A percentile compares a stretch with the other conserved stretches of the same genome.
phyloP scores from a whole-genome alignment of 2,888 invertebrate genomes.

The Zaprionus lineosus region DNA sequence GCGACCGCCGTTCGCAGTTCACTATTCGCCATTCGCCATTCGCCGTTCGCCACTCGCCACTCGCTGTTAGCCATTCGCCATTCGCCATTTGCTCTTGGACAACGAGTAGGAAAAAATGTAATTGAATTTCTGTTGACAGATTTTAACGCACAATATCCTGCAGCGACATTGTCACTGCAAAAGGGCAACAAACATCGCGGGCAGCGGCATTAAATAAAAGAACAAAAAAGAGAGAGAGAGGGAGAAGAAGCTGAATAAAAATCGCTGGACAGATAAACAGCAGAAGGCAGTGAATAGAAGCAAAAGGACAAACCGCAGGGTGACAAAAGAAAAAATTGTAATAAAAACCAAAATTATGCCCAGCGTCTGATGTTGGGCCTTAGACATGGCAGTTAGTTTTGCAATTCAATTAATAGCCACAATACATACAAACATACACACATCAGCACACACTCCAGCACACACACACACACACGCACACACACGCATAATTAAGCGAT shows the following conservation, averaged over 20 bases:
- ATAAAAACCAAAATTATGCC: neutral
- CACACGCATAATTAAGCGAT: conserved; percentile 46
- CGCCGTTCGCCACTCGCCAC: too few species aligned
- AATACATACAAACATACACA: neutral
- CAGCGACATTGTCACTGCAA: conserved; percentile 58
- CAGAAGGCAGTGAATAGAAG: neutral
- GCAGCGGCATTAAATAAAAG: conserved; percentile 8
- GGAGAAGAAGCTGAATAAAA: conserved; percentile 19
- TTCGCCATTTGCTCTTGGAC: conserved; percentile 8
- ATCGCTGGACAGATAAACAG: conserved; percentile 23
- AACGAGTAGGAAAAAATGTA: conserved; percentile 52
- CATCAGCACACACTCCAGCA: conserved; percentile 5
- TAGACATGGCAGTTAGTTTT: conserved; percentile 8
- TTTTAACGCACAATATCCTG: conserved; percentile 76
- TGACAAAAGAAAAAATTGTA: neutral
- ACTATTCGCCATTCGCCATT: too few species aligned
- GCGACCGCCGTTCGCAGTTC: too few species aligned
- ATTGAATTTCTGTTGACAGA: conserved; percentile 79
- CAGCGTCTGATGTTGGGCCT: neutral
- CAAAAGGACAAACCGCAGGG: neutral
- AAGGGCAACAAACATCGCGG: too few species aligned
- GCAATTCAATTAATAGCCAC: conserved; percentile 38
- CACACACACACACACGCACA: neutral
- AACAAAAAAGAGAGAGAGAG: conserved; percentile 4
- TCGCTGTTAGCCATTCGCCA: too few species aligned